phyloP scores from a whole-genome alignment of 2,113 vertebrate species.

The Columbina picui region DNA sequence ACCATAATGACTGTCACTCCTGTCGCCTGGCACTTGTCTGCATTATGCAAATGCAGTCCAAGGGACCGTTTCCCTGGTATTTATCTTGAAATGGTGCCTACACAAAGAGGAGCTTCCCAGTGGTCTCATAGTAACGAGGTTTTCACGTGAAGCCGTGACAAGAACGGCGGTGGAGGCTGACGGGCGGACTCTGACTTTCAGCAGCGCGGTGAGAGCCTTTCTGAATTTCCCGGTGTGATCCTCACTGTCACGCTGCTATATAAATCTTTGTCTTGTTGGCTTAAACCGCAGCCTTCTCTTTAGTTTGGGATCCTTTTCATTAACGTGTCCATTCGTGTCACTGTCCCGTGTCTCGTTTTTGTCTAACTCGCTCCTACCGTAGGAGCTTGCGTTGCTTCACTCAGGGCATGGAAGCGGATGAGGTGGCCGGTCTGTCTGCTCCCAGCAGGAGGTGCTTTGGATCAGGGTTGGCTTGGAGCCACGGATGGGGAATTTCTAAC shows the following conservation, averaged over 20 bases:
- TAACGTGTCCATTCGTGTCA: rapidly evolving
- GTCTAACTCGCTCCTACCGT: not conserved
- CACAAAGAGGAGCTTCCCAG: not conserved
- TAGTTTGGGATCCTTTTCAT: not conserved
- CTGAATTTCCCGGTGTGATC: not conserved
- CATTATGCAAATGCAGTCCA: not conserved
- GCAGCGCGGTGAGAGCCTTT: not conserved
- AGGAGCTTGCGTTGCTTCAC: not conserved
- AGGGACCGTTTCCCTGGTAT: not conserved
- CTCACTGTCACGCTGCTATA: not conserved
- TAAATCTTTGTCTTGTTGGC: not conserved
- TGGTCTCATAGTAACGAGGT: not conserved
- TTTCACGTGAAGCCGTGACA: not conserved
- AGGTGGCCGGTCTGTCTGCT: slow-evolving; percentile 4
- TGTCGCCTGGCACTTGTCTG: not conserved
- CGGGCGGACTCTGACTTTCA: not conserved
- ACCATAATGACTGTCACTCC: not conserved
- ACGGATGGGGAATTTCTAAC: not conserved
- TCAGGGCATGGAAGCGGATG: not conserved
- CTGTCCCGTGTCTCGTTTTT: not conserved
- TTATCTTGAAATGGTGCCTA: not conserved
- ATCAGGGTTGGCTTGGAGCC: slow-evolving; percentile 53
- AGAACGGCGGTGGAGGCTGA: not conserved
- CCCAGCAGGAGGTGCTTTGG: slow-evolving; percentile 66
- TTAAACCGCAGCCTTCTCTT: not conserved